Evolutionary conservation across 2,888 invertebrate species (phyloP), one percentile per base, ranked within the genome.

Genomic region (Drosophila diplacantha): DNA sequence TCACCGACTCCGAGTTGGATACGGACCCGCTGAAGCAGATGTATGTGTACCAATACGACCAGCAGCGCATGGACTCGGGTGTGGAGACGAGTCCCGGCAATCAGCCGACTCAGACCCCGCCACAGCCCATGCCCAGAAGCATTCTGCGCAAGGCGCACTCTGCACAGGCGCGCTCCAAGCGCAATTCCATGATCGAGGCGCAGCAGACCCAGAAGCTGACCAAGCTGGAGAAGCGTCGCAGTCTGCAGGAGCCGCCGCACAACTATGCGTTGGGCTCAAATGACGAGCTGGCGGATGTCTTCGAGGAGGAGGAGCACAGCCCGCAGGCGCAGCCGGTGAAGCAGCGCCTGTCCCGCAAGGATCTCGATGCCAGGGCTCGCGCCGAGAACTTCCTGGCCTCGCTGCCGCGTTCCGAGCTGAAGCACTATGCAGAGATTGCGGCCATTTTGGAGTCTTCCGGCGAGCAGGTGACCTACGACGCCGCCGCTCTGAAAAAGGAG

Each of bases 171-270:
- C 90, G 90, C 62, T 88, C 89, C 55, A 93, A 93, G 87, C 90
- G 95, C 41, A 94, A 93, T 85, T 95, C 95, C 82, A 94, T 95
- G 93, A 93, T 94, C 81, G 95, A 95, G 85, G 84, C 89, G 83
- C 85, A 89, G 88, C 84, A 89, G 87, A 75, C 90, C 84, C 47
- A 92, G 88, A 87, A 90, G 89, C 53, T 85, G 44, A 73, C 85
- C 16, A 88, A 87, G 70, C 67, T 86, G 41, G 90, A 90, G 64
- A 94, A 94, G 84, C 89, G 94, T 49, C 91, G 93, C 87, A 94
- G 94, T n/a, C 87, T 94, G 50, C 94, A 93, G 85, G 94, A 94
- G 81, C 93, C 93, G 1, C 93, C 93, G 0, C 92, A 93, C 61
- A 85, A 86, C 49, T 81, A 85, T 20, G 69, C 75, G 0, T 51